These are phyloP conservation scores for Daphoenositta chrysoptera DNA, from an alignment of 2,113 vertebrate species.

Conservation along the genomic window DNA sequence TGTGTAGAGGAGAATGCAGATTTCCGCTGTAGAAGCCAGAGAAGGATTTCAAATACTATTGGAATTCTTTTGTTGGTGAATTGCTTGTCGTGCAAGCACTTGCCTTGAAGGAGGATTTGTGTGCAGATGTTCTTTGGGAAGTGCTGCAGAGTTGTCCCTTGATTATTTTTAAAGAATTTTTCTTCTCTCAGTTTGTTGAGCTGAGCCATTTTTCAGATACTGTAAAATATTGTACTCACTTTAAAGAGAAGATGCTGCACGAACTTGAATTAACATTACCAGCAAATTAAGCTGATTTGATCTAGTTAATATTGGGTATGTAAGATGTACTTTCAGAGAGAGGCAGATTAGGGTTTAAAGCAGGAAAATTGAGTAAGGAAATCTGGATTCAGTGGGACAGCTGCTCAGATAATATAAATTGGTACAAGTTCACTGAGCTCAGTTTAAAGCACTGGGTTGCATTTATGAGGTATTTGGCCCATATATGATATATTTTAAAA, in stretches of 20 bases:
- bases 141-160: neutral
- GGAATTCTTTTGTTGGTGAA: slow-evolving; percentile 8
- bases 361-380: neutral
- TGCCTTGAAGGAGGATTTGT: slow-evolving; percentile 17
- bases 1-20: neutral
- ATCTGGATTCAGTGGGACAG: neutral
- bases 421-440: neutral
- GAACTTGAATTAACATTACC: neutral
- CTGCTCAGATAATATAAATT: neutral
- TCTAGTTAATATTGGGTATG: neutral
- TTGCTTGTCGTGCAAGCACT: neutral
- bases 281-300: neutral
- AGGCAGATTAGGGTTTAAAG: neutral
- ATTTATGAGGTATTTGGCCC: neutral
- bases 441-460: neutral
- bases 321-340: neutral
- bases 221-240: neutral
- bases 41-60: neutral
- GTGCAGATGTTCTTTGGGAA: slow-evolving; percentile 3
- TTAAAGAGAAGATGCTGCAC: neutral
- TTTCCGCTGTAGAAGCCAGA: neutral
- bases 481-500: neutral
- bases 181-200: neutral
- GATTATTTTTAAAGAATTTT: neutral
- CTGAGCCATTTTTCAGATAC: neutral